phyloP scores from a whole-genome alignment of 2,797 vertebrate species.

The Margarornis squamiger region DNA sequence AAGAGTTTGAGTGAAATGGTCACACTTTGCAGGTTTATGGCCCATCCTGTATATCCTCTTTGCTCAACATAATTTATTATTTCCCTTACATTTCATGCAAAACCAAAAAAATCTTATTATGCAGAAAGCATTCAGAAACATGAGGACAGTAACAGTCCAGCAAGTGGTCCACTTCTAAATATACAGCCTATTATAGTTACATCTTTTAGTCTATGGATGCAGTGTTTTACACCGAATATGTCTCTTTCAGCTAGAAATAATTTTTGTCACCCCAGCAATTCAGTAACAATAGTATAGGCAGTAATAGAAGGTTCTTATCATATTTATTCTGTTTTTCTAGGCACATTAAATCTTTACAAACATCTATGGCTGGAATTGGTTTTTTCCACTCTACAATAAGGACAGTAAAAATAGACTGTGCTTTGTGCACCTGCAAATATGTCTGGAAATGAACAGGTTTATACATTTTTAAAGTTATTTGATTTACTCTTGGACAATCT shows the following conservation, averaged over 20 bases:
- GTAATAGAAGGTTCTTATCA: background rate
- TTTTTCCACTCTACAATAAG: background rate
- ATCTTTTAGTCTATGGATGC: background rate
- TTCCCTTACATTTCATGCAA: background rate
- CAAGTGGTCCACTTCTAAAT: background rate
- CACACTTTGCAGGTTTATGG: background rate
- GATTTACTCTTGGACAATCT: background rate
- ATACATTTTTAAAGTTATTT: background rate
- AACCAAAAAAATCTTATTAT: background rate
- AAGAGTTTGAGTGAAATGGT: background rate
- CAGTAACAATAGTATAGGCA: background rate
- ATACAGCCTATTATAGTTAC: background rate
- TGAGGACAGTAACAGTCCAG: background rate
- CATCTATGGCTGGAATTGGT: accelerated
- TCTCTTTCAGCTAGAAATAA: background rate
- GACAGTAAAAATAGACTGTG: background rate
- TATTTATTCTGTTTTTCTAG: background rate
- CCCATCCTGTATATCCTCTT: background rate
- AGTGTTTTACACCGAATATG: background rate
- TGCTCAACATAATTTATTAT: background rate
- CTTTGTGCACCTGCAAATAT: background rate
- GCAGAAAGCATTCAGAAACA: background rate
- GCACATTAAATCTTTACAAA: background rate
- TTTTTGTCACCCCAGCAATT: background rate
- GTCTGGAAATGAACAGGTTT: background rate